Conservation (phyloP, 92 coral and sea anemone genomes). For the Blastomussa wellsi region DNA sequence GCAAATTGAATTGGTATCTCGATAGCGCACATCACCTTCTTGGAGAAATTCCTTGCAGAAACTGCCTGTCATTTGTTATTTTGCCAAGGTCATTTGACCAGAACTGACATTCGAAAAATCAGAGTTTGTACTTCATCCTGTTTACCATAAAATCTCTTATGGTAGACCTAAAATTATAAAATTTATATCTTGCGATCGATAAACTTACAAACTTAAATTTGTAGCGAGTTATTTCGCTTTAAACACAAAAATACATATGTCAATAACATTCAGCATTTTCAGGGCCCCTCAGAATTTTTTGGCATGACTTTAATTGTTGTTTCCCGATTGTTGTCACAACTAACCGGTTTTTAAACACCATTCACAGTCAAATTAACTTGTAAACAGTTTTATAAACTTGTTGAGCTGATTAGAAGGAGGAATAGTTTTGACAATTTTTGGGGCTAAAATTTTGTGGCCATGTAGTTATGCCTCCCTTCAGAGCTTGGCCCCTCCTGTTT, state of each 20-base stretch:
- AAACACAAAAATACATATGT: neutral
- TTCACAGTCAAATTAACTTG: neutral
- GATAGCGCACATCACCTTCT: neutral
- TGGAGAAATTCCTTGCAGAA: neutral
- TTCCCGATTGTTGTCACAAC: neutral
- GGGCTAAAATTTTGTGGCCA: slow-evolving; percentile 13
- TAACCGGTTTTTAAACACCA: neutral
- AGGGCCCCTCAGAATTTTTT: neutral
- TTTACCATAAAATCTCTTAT: neutral
- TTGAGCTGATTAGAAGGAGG: neutral
- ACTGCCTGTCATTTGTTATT: neutral
- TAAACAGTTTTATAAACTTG: neutral
- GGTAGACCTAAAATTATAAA: neutral
- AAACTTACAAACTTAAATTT: neutral
- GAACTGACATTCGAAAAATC: neutral
- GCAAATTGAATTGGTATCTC: neutral
- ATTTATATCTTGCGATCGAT: neutral
- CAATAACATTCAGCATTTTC: neutral
- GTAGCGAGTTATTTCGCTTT: neutral
- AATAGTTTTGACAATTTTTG: neutral
- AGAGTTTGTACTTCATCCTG: neutral
- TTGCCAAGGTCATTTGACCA: slow-evolving; percentile 26
- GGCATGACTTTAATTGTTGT: neutral
- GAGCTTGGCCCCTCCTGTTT: slow-evolving; percentile 67
- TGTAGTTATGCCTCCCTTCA: slow-evolving; percentile 1